Conservation (phyloP, 2,113 vertebrate species). For the Plectropomus leopardus region DNA sequence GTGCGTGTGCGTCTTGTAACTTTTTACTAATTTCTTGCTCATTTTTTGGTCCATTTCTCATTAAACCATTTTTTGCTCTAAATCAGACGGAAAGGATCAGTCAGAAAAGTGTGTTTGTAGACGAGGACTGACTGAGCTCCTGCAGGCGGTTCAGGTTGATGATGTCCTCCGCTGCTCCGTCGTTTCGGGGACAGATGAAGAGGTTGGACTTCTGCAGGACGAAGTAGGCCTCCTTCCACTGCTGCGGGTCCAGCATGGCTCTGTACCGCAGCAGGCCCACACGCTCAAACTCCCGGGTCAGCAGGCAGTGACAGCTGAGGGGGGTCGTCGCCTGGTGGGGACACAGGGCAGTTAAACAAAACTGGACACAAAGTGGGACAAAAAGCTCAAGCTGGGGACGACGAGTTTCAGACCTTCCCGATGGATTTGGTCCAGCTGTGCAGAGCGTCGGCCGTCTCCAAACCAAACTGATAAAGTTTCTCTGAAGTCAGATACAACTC, state of each 20-base stretch:
- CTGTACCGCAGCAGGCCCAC: conserved; percentile 92
- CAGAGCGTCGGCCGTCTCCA: conserved; percentile 88
- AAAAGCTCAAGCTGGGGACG: neutral
- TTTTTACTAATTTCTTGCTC: too few species aligned
- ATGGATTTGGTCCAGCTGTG: conserved; percentile 93
- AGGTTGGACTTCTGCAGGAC: conserved; percentile 96
- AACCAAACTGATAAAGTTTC: conserved; percentile 91
- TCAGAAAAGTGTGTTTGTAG: neutral
- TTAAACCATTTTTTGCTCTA: too few species aligned
- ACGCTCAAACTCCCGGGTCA: conserved; percentile 92
- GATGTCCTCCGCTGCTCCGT: conserved; percentile 92
- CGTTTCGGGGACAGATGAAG: conserved; percentile 90
- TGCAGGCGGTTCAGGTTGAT: conserved; percentile 95
- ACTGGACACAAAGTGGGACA: neutral
- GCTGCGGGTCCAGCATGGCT: conserved; percentile 91
- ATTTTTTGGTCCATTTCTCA: too few species aligned
- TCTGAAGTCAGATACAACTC: conserved; percentile 91
- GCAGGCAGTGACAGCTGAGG: conserved; percentile 93
- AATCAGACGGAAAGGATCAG: neutral
- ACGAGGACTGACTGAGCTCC: conserved; percentile 90
- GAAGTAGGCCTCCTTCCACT: conserved; percentile 94
- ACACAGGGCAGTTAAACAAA: too few species aligned
- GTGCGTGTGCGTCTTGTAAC: too few species aligned
- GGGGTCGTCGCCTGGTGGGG: conserved; percentile 90
- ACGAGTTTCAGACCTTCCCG: conserved; percentile 87